These are phyloP conservation scores for Saccostrea cuccullata DNA, from an alignment of 1,140 invertebrate genomes.

Conservation along the genomic window DNA sequence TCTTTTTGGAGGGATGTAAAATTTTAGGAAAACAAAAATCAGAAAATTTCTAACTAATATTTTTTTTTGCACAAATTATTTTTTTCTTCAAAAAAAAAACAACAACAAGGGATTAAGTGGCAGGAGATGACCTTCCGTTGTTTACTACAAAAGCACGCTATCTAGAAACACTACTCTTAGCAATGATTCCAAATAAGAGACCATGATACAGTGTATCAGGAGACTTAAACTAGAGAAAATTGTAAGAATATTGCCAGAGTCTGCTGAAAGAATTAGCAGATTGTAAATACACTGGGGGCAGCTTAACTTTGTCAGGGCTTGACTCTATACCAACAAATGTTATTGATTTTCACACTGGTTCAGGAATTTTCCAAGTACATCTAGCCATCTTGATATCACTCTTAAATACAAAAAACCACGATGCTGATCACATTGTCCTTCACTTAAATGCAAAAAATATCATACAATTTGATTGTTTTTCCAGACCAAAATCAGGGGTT, in stretches of 20 bases:
- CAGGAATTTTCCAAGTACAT: not conserved
- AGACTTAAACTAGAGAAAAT: not conserved
- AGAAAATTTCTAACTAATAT: too few species aligned
- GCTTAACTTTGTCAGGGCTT: constrained; percentile 25
- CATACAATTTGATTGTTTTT: not conserved
- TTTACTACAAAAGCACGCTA: too few species aligned
- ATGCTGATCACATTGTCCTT: not conserved
- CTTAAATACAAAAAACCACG: not conserved
- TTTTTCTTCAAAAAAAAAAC: too few species aligned
- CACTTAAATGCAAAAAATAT: constrained; percentile 8
- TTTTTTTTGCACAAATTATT: too few species aligned
- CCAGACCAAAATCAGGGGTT: not conserved
- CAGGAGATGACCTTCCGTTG: too few species aligned
- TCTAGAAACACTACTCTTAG: not conserved
- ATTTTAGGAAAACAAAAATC: too few species aligned
- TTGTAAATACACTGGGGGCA: constrained; percentile 23
- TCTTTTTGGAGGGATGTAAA: too few species aligned
- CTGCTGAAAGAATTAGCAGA: constrained; percentile 7
- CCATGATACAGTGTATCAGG: not conserved
- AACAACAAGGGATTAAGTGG: too few species aligned
- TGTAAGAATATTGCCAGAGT: not conserved
- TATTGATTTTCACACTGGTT: constrained; percentile 33
- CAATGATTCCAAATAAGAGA: not conserved
- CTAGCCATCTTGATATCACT: not conserved
- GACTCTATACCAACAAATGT: constrained; percentile 25